phyloP scores from a whole-genome alignment of 64 coral and sea anemone genomes.

The Cladopsammia gracilis region DNA sequence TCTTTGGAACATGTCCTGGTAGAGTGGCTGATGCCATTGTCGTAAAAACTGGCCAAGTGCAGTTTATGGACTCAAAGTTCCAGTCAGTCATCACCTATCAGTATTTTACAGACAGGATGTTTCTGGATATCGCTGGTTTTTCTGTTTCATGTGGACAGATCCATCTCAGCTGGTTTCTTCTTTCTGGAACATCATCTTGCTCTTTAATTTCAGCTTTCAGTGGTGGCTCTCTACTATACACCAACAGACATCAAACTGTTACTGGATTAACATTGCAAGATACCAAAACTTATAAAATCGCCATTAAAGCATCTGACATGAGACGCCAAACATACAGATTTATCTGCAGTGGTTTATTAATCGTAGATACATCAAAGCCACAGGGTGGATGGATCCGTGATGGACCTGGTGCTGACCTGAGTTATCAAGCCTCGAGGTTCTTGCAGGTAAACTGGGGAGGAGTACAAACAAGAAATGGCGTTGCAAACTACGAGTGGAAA shows the following conservation, averaged over 20 bases:
- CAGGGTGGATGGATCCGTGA: conserved; percentile 84
- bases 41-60: conserved; percentile 40
- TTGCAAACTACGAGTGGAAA: conserved; percentile 81
- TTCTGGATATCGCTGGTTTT: conserved; percentile 66
- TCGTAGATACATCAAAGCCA: conserved; percentile 60
- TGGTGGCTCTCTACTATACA: conserved; percentile 30
- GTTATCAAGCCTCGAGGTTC: conserved; percentile 56
- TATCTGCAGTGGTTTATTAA: conserved; percentile 56
- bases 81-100: conserved; percentile 48
- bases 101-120: conserved; percentile 48
- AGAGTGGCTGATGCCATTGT: conserved; percentile 51
- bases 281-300: conserved; percentile 64
- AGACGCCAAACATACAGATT: conserved; percentile 7
- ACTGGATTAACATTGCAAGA: conserved; percentile 48
- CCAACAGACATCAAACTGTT: conserved; percentile 38
- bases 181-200: conserved; percentile 40
- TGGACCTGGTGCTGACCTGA: conserved; percentile 26
- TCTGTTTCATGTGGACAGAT: conserved; percentile 63
- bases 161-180: conserved; percentile 62
- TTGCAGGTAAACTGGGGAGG: conserved; percentile 83
- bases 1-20: conserved; percentile 67
- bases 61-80: conserved; percentile 45
- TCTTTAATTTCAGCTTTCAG: background rate
- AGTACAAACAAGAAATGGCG: conserved; percentile 69
- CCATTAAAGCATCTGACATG: conserved; percentile 57